Percentiles rank a stretch among this genome's conserved stretches.
phyloP scores from a whole-genome alignment of 2,888 invertebrate species.

The Aphodius granarius region DNA sequence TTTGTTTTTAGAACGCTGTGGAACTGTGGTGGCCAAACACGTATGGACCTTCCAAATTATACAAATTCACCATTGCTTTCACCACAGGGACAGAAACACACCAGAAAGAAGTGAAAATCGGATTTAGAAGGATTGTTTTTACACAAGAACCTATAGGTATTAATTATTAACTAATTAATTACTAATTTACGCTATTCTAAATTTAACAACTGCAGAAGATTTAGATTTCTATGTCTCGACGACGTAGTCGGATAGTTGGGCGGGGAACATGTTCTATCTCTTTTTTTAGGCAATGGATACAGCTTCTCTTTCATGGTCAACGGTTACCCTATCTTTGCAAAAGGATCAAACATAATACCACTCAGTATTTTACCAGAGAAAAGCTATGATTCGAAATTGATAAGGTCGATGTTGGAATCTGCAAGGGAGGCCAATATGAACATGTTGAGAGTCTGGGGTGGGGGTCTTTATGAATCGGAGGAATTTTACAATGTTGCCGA shows the following conservation, averaged over 20 bases:
- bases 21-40: constrained; percentile 96
- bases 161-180: neutral
- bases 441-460: constrained; percentile 97
- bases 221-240: neutral
- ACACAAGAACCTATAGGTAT: constrained; percentile 62
- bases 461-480: constrained; percentile 93
- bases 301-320: constrained; percentile 87
- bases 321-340: constrained; percentile 84
- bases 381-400: constrained; percentile 60
- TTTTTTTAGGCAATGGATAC: constrained; percentile 13
- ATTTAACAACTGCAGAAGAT: neutral
- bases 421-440: constrained; percentile 83
- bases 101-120: constrained; percentile 65
- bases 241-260: too few species aligned
- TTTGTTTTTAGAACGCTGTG: constrained; percentile 54
- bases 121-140: constrained; percentile 84
- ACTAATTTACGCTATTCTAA: neutral
- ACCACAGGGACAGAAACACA: constrained; percentile 49
- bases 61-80: constrained; percentile 64
- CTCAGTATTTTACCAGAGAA: constrained; percentile 80
- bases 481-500: constrained; percentile 88
- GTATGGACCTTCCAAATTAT: constrained; percentile 78
- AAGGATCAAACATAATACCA: constrained; percentile 95
- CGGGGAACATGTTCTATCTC: neutral
- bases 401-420: constrained; percentile 67